Evolutionary conservation across 2,888 invertebrate species (phyloP).

Genomic region (Dichetophora obliterata): DNA sequence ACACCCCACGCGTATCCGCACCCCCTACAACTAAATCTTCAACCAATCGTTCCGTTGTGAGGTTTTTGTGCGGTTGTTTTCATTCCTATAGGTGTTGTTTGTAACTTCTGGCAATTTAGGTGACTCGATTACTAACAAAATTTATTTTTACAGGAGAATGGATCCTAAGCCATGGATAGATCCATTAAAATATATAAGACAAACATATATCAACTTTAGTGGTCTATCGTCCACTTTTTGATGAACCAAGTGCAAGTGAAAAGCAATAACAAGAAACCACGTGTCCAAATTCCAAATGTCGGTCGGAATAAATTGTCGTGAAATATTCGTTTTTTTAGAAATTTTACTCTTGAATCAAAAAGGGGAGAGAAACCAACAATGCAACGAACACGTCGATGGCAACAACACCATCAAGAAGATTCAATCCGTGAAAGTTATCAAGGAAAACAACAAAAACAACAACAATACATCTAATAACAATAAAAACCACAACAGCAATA

Average conservation of each 20-base stretch:
- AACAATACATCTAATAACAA: constrained; percentile 45
- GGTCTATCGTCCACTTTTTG: background rate
- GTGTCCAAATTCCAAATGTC: constrained; percentile 61
- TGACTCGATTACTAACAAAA: background rate
- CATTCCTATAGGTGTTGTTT: background rate
- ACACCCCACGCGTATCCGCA: no score
- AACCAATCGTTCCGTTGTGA: background rate
- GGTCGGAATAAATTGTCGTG: constrained; percentile 68
- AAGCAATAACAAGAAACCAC: background rate
- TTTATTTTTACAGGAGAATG: constrained; percentile 47
- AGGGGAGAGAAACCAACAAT: constrained; percentile 66
- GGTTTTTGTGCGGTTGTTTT: background rate
- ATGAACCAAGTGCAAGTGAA: background rate
- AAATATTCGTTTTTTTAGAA: constrained; percentile 69
- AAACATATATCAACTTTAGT: background rate
- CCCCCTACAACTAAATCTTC: no score
- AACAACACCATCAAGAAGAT: constrained; percentile 35
- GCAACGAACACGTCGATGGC: constrained; percentile 55
- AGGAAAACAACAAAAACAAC: constrained; percentile 42
- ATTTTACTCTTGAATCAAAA: constrained; percentile 68
- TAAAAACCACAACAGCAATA: constrained; percentile 48
- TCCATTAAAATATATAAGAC: background rate
- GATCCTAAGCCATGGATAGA: constrained; percentile 51
- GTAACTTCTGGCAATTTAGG: background rate
- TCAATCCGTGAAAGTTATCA: constrained; percentile 24